phyloP scores from a whole-genome alignment of 2,113 vertebrate genomes.

The Neodontobutis hainanensis region DNA sequence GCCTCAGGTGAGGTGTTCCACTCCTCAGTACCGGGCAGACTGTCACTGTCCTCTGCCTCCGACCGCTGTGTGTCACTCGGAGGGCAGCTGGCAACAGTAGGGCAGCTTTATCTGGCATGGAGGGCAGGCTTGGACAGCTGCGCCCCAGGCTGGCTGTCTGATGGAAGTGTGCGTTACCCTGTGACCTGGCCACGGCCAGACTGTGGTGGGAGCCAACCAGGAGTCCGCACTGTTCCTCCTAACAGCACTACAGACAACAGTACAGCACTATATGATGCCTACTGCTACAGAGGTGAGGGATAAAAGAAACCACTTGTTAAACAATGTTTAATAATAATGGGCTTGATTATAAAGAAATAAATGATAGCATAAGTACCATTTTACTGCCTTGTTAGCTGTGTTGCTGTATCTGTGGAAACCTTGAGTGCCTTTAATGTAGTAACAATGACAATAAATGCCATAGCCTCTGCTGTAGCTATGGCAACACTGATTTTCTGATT shows the following conservation, averaged over 20 bases:
- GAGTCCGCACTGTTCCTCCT: constrained; percentile 82
- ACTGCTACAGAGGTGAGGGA: constrained; percentile 88
- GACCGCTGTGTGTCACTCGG: constrained; percentile 83
- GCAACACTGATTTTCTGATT: constrained; percentile 53
- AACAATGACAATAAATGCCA: constrained; percentile 46
- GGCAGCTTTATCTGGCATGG: constrained; percentile 93
- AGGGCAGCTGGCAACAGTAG: constrained; percentile 85
- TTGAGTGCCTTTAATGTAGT: constrained; percentile 20
- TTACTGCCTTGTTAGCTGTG: constrained; percentile 7
- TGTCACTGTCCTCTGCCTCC: constrained; percentile 82
- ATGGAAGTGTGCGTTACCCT: constrained; percentile 89
- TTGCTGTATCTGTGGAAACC: constrained; percentile 11
- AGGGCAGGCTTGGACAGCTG: constrained; percentile 88
- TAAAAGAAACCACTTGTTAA: neutral
- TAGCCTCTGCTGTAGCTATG: constrained; percentile 54
- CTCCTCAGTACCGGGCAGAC: constrained; percentile 76
- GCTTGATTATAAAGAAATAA: neutral
- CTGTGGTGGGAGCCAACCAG: constrained; percentile 82
- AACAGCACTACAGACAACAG: constrained; percentile 79
- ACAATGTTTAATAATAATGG: no score
- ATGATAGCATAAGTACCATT: neutral
- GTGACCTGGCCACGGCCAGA: constrained; percentile 81
- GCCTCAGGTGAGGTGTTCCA: constrained; percentile 88
- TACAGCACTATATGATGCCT: constrained; percentile 81
- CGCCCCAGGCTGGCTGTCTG: constrained; percentile 91